A percentile compares a stretch with the other conserved stretches of the same genome.
Evolutionary conservation across 2,113 vertebrate genomes (phyloP).

Genomic region (Heterotis niloticus): DNA sequence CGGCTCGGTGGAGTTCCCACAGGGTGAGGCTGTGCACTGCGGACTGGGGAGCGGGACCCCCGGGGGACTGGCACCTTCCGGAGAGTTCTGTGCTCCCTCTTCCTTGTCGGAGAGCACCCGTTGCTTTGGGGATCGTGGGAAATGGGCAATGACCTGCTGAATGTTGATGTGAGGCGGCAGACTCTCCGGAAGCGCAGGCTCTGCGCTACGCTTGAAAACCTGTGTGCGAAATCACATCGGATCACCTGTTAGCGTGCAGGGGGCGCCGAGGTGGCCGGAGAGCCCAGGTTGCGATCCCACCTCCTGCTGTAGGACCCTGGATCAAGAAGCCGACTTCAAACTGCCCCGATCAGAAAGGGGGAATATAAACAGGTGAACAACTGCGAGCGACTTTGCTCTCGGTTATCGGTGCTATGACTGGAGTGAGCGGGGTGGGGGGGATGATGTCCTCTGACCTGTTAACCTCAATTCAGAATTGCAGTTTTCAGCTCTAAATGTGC

Average conservation of each 20-base stretch:
- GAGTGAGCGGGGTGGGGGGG: too few species aligned
- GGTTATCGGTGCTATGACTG: too few species aligned
- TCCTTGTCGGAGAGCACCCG: accelerated
- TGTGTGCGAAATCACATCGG: conserved; percentile 36
- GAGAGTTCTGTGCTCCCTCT: not conserved
- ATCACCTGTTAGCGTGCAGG: not conserved
- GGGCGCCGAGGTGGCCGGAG: not conserved
- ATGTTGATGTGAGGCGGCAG: conserved; percentile 58
- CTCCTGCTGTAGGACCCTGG: too few species aligned
- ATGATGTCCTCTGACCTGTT: too few species aligned
- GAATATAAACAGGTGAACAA: too few species aligned
- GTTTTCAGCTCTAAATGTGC: too few species aligned
- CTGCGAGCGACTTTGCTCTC: too few species aligned
- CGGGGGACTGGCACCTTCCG: not conserved
- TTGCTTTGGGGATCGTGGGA: conserved; percentile 35
- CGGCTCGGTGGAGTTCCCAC: conserved; percentile 35
- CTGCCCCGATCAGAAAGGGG: too few species aligned
- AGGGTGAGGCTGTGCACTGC: conserved; percentile 21
- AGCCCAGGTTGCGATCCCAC: too few species aligned
- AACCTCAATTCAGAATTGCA: too few species aligned
- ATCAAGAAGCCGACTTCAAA: too few species aligned
- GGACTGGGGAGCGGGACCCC: not conserved
- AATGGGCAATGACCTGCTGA: conserved; percentile 53
- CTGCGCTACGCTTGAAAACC: conserved; percentile 39
- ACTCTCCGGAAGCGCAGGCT: conserved; percentile 32